phyloP scores from a whole-genome alignment of 2,113 vertebrate species.

The Ochotona curzoniae region DNA sequence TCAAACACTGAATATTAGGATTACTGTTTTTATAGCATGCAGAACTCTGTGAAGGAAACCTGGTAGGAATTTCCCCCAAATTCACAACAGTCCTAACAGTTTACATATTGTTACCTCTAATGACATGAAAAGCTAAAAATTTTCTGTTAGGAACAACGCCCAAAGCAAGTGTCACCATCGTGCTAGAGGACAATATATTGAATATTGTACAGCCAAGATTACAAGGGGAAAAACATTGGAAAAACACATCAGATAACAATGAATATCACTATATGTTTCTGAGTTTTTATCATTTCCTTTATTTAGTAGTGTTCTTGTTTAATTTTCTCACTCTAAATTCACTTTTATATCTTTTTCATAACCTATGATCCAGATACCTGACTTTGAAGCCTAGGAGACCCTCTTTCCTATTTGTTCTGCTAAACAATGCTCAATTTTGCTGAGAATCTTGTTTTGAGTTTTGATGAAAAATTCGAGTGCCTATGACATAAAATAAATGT shows the following conservation, averaged over 20 bases:
- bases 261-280: background rate
- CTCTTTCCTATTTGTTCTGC: background rate
- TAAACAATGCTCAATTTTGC: background rate
- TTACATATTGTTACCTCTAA: background rate
- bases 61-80: background rate
- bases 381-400: background rate
- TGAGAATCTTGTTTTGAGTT: conserved; percentile 34
- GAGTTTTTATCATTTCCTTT: background rate
- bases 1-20: background rate
- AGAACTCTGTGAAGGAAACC: background rate
- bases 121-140: background rate
- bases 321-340: background rate
- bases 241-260: background rate
- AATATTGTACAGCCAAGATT: background rate
- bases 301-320: background rate
- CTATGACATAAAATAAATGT: background rate
- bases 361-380: background rate
- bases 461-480: background rate
- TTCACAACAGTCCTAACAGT: background rate
- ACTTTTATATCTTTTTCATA: background rate
- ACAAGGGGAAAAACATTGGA: background rate
- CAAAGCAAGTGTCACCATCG: background rate
- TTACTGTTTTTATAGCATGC: background rate
- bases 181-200: background rate
- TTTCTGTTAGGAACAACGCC: background rate